Conservation (phyloP, 2,888 invertebrate species). For the Zeuzera pyrina region DNA sequence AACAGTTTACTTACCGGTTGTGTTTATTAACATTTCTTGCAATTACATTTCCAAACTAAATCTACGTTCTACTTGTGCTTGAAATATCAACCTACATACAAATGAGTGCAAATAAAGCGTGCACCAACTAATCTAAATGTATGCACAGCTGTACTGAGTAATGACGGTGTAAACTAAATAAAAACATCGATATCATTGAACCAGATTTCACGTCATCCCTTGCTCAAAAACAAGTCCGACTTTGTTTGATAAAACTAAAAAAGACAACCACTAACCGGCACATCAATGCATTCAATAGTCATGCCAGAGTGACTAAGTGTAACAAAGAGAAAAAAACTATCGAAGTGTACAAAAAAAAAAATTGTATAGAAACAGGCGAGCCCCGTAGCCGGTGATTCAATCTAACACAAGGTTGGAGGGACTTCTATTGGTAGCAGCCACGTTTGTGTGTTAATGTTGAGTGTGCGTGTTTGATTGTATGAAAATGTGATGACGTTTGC, state of each 20-base stretch:
- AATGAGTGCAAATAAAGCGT: too few relatives aligned
- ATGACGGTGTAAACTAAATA: too few relatives aligned
- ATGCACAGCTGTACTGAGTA: too few relatives aligned
- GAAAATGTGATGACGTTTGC: slow-evolving; percentile 9
- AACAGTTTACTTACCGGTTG: too few relatives aligned
- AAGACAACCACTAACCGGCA: slow-evolving; percentile 14
- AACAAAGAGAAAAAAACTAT: slow-evolving; percentile 23
- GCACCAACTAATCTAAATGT: too few relatives aligned
- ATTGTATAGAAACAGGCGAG: slow-evolving; percentile 22
- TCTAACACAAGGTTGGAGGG: slow-evolving; percentile 33
- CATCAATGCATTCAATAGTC: slow-evolving; percentile 24
- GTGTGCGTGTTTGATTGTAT: slow-evolving; percentile 14
- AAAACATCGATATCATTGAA: too few relatives aligned
- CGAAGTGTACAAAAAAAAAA: slow-evolving; percentile 25
- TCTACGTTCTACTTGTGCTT: too few relatives aligned
- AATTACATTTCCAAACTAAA: too few relatives aligned
- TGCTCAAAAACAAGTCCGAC: slow-evolving; percentile 6
- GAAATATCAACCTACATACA: too few relatives aligned
- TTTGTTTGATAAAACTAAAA: slow-evolving; percentile 5
- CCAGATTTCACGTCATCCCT: too few relatives aligned
- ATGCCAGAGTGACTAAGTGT: slow-evolving; percentile 32
- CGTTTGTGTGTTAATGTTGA: slow-evolving; percentile 11
- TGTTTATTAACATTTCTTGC: too few relatives aligned
- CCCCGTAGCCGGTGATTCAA: slow-evolving; percentile 38
- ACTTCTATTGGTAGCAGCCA: slow-evolving; percentile 37